Evolutionary conservation across 1,140 invertebrate species (phyloP).

Genomic region (Oryzaephilus surinamensis): DNA sequence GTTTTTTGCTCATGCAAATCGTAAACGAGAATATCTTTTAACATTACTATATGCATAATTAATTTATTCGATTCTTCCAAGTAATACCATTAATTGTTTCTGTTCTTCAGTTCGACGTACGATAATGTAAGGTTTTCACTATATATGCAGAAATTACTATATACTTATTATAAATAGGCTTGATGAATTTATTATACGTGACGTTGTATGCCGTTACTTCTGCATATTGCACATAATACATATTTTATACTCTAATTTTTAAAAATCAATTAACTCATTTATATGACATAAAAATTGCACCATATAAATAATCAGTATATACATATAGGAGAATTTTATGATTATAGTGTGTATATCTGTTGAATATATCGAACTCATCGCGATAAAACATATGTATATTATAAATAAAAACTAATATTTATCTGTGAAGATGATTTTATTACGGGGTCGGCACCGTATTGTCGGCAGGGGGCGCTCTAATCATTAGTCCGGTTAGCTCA

Average conservation of each 20-base stretch:
- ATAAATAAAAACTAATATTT: slow-evolving; percentile 29
- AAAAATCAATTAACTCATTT: too few relatives aligned
- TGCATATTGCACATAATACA: too few relatives aligned
- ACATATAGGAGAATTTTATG: too few relatives aligned
- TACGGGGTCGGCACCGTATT: slow-evolving; percentile 21
- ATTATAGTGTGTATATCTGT: too few relatives aligned
- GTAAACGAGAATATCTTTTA: slow-evolving; percentile 10
- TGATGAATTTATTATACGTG: too few relatives aligned
- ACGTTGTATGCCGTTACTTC: too few relatives aligned
- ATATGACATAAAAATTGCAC: too few relatives aligned
- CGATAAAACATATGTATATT: slow-evolving; percentile 31
- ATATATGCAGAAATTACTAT: too few relatives aligned
- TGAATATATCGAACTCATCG: slow-evolving; percentile 9
- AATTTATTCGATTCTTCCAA: slow-evolving; percentile 5
- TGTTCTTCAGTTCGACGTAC: slow-evolving; percentile 1
- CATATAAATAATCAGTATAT: too few relatives aligned
- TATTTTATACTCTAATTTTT: too few relatives aligned
- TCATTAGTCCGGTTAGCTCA: slow-evolving; percentile 21
- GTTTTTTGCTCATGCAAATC: slow-evolving; percentile 10
- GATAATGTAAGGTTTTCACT: slow-evolving; percentile 4
- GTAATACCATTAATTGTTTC: too few relatives aligned
- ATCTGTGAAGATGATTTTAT: slow-evolving; percentile 31
- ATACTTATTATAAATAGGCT: too few relatives aligned
- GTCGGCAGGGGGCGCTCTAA: slow-evolving; percentile 26
- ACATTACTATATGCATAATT: slow-evolving; percentile 10